Percentiles rank a stretch among this genome's conserved stretches.
phyloP scores from a whole-genome alignment of 2,113 vertebrate species.

The Erythrocercus mccallii region DNA sequence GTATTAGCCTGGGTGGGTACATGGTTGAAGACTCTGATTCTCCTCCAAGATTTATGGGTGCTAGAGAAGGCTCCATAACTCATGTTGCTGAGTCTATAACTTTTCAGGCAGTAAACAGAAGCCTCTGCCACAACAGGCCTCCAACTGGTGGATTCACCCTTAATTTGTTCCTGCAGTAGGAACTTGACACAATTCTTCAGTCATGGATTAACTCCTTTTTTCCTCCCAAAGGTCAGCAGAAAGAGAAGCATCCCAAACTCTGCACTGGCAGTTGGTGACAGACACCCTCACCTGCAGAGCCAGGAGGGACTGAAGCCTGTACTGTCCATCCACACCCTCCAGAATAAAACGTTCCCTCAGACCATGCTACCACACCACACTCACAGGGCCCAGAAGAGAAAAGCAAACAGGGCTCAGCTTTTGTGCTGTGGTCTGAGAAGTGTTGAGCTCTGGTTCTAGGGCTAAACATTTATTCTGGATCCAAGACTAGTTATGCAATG shows the following conservation, averaged over 20 bases:
- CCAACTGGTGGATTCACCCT: background rate
- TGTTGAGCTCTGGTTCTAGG: background rate
- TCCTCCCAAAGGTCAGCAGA: background rate
- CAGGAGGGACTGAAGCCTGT: background rate
- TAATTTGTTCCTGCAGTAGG: background rate
- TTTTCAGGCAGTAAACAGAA: background rate
- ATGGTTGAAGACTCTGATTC: conserved; percentile 22
- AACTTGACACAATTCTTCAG: background rate
- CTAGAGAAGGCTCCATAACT: conserved; percentile 15
- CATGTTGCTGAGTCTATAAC: background rate
- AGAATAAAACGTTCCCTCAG: background rate
- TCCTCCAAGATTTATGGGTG: conserved; percentile 21
- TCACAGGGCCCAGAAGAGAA: background rate
- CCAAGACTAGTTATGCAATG: background rate
- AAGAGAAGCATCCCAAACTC: background rate
- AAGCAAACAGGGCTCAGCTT: background rate
- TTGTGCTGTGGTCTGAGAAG: background rate
- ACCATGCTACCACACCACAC: background rate
- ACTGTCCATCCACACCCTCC: background rate
- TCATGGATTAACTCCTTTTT: background rate
- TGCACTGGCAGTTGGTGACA: background rate
- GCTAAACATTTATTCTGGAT: background rate
- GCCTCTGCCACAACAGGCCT: background rate
- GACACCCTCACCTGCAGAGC: background rate
- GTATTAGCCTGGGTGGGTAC: conserved; percentile 46